Conservation (phyloP, 2,113 vertebrate genomes). For the Cavia porcellus region DNA sequence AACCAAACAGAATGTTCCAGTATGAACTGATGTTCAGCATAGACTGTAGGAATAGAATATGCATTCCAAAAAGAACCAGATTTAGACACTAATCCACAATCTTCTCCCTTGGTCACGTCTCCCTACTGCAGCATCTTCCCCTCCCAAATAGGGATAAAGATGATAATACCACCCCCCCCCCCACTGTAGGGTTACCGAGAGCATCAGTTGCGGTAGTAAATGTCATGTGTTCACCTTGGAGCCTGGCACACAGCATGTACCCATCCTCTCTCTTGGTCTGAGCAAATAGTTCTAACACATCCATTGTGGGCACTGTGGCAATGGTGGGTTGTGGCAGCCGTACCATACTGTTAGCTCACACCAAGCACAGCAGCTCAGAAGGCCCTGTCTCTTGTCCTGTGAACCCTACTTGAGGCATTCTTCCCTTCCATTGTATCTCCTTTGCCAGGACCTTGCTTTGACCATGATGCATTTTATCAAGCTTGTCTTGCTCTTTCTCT, state of each 20-base stretch:
- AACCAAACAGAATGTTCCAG: not conserved
- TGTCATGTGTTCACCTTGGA: not conserved
- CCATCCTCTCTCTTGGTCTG: not conserved
- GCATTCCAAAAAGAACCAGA: not conserved
- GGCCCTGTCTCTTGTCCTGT: not conserved
- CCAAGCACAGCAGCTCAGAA: not conserved
- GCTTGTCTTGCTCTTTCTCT: not conserved
- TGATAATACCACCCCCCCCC: not conserved
- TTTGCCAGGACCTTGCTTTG: not conserved
- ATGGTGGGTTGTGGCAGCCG: not conserved
- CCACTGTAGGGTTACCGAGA: not conserved
- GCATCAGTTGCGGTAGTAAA: not conserved
- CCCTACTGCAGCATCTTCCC: not conserved
- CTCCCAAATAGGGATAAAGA: not conserved
- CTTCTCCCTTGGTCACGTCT: not conserved
- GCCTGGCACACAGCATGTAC: not conserved
- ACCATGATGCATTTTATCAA: not conserved
- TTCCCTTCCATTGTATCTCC: not conserved
- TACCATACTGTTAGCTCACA: not conserved
- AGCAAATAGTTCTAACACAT: not conserved
- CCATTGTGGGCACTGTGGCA: not conserved
- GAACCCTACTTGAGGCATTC: not conserved
- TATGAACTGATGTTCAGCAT: not conserved
- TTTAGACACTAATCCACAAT: not conserved
- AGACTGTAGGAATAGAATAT: not conserved